Percentiles rank a stretch among this genome's conserved stretches.
Conservation (phyloP, 1,140 invertebrate species). For the Drosophila sulfurigaster region DNA sequence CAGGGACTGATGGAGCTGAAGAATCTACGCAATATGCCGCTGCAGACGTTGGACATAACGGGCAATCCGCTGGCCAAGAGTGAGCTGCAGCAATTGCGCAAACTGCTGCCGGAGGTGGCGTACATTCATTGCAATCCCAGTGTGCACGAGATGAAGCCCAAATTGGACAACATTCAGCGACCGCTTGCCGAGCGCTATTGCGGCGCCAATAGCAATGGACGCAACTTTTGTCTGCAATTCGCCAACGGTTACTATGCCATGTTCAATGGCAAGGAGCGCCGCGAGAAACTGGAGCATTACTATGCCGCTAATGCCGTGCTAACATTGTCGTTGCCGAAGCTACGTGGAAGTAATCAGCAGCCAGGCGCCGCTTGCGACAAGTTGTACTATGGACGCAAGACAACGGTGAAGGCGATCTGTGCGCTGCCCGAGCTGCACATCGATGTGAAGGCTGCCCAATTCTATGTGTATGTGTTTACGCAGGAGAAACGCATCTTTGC, state of each 20-base stretch:
- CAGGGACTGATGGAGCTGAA: conserved; percentile 25
- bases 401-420: conserved; percentile 18
- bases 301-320: conserved; percentile 36
- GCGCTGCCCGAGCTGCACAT: conserved; percentile 33
- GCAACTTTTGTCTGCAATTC: conserved; percentile 23
- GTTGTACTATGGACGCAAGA: conserved; percentile 9
- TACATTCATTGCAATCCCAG: background rate
- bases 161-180: background rate
- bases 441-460: background rate
- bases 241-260: background rate
- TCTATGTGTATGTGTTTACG: conserved; percentile 21
- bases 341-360: background rate
- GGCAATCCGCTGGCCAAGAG: conserved; percentile 43
- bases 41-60: conserved; percentile 20
- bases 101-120: conserved; percentile 32
- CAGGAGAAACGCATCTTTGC: conserved; percentile 16
- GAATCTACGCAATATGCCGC: background rate
- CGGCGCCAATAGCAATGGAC: background rate
- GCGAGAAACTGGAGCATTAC: conserved; percentile 11
- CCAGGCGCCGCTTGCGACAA: conserved; percentile 9
- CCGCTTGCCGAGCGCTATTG: background rate
- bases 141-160: background rate
- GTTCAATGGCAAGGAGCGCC: conserved; percentile 34
- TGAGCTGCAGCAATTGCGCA: background rate
- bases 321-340: conserved; percentile 33